Base-by-base conservation (phyloP, 2,797 vertebrate species). In the Synanceia verrucosa region DNA sequence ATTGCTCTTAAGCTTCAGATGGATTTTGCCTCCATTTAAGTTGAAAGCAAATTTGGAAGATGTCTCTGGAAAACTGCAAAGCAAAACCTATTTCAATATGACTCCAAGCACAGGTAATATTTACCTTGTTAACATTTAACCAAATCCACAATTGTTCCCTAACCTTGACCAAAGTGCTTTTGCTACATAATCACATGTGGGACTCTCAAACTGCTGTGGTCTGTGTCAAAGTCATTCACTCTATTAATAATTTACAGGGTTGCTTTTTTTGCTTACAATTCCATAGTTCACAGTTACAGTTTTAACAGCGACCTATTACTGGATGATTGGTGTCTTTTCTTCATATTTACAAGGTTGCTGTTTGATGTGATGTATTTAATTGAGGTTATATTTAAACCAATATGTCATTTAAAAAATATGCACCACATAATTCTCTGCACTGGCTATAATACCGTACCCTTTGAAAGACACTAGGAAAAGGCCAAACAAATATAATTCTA, bases 401-500 rank as follows among this genome's bases (percentile, higher is more conserved):
- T 37, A 65, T 71, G 73, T 81, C 79, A 86, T 75, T 86, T 74
- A 70, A 82, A 84, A n/a, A 58, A 73, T 55, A 81, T 56, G 47
- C 50, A 83, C 58, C 24, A 67, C 65, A 57, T 69, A 59, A 76
- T 68, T 85, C 66, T 70, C 72, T 21, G n/a, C 62, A 67, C 61
- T 59, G 31, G 68, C 73, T 84, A 61, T 78, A 89, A 90, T 75
- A 56, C 34, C 77, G 60, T 84, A 88, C 70, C 79, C 80, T 87
- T 89, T 84, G 84, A 91, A 82, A 76, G 56, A 71, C 76, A 76
- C 57, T 14, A 47, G 75, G 77, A 89, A 91, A 91, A 90, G 86
- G 86, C 86, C 87, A 92, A 90, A 90, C 79, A 90, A 88, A 90
- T 90, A 85, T 85, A 86, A 87, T 84, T 83, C 79, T 73, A 61